Percentiles rank a stretch among this genome's conserved stretches.
phyloP scores from a whole-genome alignment of 2,888 invertebrate genomes.

The Thecophora atra region DNA sequence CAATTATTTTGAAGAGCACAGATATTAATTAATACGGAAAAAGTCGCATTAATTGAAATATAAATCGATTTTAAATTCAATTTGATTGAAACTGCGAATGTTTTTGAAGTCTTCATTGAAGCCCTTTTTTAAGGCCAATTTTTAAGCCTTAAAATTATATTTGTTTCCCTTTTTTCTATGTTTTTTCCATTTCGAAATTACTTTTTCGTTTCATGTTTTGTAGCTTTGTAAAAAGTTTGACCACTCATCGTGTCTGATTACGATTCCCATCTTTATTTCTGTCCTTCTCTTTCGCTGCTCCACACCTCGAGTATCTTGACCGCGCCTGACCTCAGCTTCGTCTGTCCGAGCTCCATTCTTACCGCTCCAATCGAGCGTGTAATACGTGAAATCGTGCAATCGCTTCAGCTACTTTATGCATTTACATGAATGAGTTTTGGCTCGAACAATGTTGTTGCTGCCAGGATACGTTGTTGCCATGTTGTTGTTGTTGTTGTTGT shows the following conservation, averaged over 20 bases:
- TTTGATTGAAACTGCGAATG: too few relatives aligned
- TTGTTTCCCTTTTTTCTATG: too few relatives aligned
- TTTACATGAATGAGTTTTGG: slow-evolving; percentile 29
- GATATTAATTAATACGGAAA: too few relatives aligned
- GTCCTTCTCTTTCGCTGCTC: background rate
- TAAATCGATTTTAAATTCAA: too few relatives aligned
- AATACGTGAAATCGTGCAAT: slow-evolving; percentile 20
- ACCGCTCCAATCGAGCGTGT: slow-evolving; percentile 30
- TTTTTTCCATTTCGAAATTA: background rate
- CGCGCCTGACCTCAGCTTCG: background rate
- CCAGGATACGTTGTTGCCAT: background rate
- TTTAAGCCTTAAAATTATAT: too few relatives aligned
- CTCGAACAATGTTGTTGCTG: slow-evolving; percentile 6
- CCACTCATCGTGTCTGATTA: background rate
- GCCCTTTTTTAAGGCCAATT: too few relatives aligned
- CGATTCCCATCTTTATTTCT: background rate
- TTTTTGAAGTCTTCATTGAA: too few relatives aligned
- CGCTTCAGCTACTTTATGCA: slow-evolving; percentile 27
- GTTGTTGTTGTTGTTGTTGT: too few relatives aligned
- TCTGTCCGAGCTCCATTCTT: background rate
- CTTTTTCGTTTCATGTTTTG: too few relatives aligned
- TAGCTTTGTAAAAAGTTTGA: background rate
- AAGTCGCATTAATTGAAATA: too few relatives aligned
- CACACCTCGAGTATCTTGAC: background rate
- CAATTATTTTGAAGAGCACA: too few relatives aligned